phyloP scores from a whole-genome alignment of 1,140 invertebrate species.

The Aphis craccivora region DNA sequence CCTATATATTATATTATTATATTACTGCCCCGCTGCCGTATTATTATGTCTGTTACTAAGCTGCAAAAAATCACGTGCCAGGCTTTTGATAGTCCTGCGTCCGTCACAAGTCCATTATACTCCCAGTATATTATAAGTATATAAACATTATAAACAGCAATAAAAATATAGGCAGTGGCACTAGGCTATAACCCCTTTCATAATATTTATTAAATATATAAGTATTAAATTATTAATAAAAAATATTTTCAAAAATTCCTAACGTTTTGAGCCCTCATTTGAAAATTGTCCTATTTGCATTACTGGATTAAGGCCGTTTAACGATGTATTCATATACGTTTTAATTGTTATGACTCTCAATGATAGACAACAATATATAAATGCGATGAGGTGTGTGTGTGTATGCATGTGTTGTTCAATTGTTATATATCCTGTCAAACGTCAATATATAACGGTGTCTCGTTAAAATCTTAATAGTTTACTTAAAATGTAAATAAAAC shows the following conservation, averaged over 20 bases:
- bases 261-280: background rate
- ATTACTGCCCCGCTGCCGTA: background rate
- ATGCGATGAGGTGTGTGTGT: background rate
- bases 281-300: background rate
- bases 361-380: background rate
- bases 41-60: background rate
- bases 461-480: conserved; percentile 4
- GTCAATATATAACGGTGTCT: background rate
- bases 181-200: background rate
- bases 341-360: background rate
- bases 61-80: background rate
- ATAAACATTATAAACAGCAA: background rate
- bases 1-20: background rate
- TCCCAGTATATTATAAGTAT: background rate
- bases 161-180: background rate
- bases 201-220: background rate
- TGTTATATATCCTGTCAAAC: background rate
- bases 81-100: background rate
- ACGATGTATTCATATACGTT: background rate
- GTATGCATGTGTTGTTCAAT: background rate
- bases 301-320: background rate
- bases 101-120: background rate
- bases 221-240: background rate
- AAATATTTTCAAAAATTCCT: background rate
- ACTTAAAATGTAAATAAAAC: conserved; percentile 39